phyloP scores from a whole-genome alignment of 2,888 invertebrate genomes.

The Hypsopygia costalis region DNA sequence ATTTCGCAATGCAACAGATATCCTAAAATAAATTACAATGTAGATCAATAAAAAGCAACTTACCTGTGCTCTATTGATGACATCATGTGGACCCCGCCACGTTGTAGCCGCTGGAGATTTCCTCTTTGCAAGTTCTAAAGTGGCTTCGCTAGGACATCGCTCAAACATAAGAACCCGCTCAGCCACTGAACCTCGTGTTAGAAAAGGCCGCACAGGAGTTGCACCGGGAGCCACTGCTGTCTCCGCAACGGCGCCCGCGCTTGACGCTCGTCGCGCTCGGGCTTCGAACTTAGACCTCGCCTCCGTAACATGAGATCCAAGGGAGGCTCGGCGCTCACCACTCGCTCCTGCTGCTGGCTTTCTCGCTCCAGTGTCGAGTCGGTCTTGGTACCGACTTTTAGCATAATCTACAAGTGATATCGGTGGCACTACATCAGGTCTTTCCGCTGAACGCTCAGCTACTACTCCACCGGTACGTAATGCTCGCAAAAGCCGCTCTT shows the following conservation, averaged over 20 bases:
- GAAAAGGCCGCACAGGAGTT: slow-evolving; percentile 88
- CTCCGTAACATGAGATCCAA: slow-evolving; percentile 74
- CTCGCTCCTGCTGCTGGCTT: slow-evolving; percentile 67
- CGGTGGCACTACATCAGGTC: slow-evolving; percentile 73
- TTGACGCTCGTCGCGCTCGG: slow-evolving; percentile 69
- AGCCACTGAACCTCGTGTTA: slow-evolving; percentile 94
- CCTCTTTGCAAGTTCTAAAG: slow-evolving; percentile 83
- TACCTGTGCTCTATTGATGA: slow-evolving; percentile 79
- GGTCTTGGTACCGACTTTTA: slow-evolving; percentile 83
- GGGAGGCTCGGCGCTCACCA: slow-evolving; percentile 62
- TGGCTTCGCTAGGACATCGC: slow-evolving; percentile 90
- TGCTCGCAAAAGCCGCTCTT: slow-evolving; percentile 89
- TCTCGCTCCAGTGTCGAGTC: slow-evolving; percentile 72
- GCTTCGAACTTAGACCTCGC: slow-evolving; percentile 76
- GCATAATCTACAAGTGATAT: slow-evolving; percentile 84
- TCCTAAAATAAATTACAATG: not conserved
- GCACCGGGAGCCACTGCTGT: slow-evolving; percentile 46
- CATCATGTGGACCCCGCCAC: slow-evolving; percentile 79
- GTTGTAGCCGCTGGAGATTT: slow-evolving; percentile 77
- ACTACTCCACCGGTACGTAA: slow-evolving; percentile 85
- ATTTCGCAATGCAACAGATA: not conserved
- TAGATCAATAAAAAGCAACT: slow-evolving; percentile 13
- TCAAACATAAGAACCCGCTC: slow-evolving; percentile 95
- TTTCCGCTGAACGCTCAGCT: slow-evolving; percentile 65
- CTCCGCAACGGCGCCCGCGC: slow-evolving; percentile 60